Base-by-base conservation (phyloP, 2,888 invertebrate species). In the Pelosia muscerda region DNA sequence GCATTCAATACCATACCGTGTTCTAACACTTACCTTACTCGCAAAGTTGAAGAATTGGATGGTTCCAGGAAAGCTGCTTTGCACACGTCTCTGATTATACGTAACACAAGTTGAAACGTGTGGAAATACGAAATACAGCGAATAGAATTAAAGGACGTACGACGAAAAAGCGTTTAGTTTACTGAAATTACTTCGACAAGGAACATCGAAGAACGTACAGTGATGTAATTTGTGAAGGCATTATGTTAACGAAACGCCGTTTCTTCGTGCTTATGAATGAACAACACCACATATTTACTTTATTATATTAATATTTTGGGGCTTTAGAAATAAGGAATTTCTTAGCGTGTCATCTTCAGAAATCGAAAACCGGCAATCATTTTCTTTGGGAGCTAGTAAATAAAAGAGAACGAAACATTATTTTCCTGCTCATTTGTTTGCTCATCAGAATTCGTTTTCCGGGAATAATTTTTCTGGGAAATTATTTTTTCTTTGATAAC, bases 341-440 rank as follows among this genome's bases (percentile, higher is more conserved):
- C 71, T 69, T 65, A 56, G 66, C 72, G 68, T 73, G 81, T 78
- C 79, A 78, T 68, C 67, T 66, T 65, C 79, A 79, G 78, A 67
- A 53, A 72, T 76, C 65, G 67, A 63, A 49, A n/a, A 53, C 49
- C 28, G 49, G 28, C 49, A 28, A 49, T 53, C 26, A 49, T 49
- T 49, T 38, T 71, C 74, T 73, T 73, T 69, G 42, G 59, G 59
- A 38, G 42, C 56, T 38, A 26, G 57, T 73, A 71, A 70, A 78
- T 79, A 79, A 77, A 65, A 69, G 28, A 59, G 68, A 61, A 69
- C 63, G 66, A 68, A 42, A 65, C 70, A 75, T 69, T 65, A 65
- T 65, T 38, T 55, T 23, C 9, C 23, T 59, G 62, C 58, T 65
- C 62, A 65, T 69, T 65, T 65, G 61, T 65, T 62, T 69, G 53